Base-by-base conservation (phyloP, 2,797 vertebrate genomes). In the Ctenosaura bakeri region DNA sequence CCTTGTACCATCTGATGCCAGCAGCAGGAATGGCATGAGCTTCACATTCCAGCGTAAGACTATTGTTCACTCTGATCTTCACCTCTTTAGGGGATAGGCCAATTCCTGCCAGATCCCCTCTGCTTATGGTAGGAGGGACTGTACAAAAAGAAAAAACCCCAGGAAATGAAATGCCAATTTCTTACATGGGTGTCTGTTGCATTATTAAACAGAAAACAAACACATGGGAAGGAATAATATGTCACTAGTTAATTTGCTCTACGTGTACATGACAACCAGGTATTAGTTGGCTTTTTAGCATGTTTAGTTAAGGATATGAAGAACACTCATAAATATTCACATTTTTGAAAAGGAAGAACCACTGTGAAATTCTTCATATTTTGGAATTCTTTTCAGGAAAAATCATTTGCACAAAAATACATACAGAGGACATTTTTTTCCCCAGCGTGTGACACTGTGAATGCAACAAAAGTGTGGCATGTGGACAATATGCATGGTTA, bases 101-200 rank as follows among this genome's bases (percentile, higher is more conserved):
- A 85, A 97, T 96, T 3, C 98, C 98, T 18, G 97, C 95, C 87
- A 98, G 93, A 74, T 98, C 97, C 2, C 98, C 98, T 97, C 98
- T 99, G 96, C 97, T 98, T 95, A 99, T 99, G 93, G 97, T 96
- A 80, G 99, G 99, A 85, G 99, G 99, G 95, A 99, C 99, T 99
- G 97, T 46, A 93, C 26, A 94, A 77, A 95, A 90, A 95, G 90
- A 89, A 94, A n/a, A 94, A 38, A 88, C 64, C 16, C 82, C 52
- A 54, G 92, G n/a, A 59, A 90, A 14, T 9, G 6, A 92, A 79
- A 86, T 1, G 69, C 1, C 56, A 54, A 1, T 88, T 56, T 90
- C 87, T 29, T 26, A 77, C 2, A 13, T 78, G 69, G 59, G 32
- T 84, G 52, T 42, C 24, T 18, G 18, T 35, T 35, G 13, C 5